phyloP scores from a whole-genome alignment of 2,797 vertebrate species.

The Sebastes iracundus region DNA sequence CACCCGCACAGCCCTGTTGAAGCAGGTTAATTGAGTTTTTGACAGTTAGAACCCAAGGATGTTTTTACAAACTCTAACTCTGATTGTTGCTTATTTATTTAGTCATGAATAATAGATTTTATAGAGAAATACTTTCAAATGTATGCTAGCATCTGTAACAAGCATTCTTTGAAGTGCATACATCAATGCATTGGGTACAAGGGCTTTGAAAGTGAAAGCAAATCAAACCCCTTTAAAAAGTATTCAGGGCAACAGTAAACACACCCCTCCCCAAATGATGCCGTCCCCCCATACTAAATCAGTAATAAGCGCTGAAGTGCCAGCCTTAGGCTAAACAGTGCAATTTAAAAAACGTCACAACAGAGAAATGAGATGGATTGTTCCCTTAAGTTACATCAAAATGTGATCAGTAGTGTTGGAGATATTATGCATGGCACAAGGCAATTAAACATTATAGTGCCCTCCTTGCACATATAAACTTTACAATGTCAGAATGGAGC shows the following conservation, averaged over 20 bases:
- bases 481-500: constrained; percentile 12
- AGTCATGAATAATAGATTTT: background rate
- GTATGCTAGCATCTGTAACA: background rate
- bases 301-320: constrained; percentile 18
- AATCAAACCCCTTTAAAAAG: constrained; percentile 24
- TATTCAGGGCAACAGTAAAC: constrained; percentile 4
- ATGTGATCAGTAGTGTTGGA: constrained; percentile 25
- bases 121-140: background rate
- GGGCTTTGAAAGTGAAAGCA: constrained; percentile 13
- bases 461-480: constrained; percentile 9
- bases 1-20: background rate
- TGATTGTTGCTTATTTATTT: no score
- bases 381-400: constrained; percentile 32
- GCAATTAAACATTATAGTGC: constrained; percentile 28
- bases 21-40: background rate
- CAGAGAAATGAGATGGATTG: constrained; percentile 26
- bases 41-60: background rate
- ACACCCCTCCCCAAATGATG: constrained; percentile 6
- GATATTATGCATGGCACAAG: constrained; percentile 9
- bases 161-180: background rate
- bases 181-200: constrained; percentile 5
- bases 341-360: constrained; percentile 41
- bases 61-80: background rate
- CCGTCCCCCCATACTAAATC: background rate
- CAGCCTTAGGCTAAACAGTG: constrained; percentile 27